phyloP scores from a whole-genome alignment of 2,113 vertebrate species.

The Seriola aureovittata region DNA sequence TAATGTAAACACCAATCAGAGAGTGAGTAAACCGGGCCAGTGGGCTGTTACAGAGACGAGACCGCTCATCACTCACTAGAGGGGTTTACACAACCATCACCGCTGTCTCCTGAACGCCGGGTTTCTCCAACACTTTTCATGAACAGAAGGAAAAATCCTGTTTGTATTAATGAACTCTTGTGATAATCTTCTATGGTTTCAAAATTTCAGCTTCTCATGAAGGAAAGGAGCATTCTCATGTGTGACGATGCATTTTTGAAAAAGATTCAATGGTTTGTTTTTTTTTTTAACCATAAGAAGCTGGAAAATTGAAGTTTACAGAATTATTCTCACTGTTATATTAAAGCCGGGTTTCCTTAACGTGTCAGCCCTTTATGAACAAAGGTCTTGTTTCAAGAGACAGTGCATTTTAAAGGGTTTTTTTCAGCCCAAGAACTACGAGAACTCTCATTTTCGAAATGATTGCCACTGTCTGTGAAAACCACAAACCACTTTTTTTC shows the following conservation, averaged over 20 bases:
- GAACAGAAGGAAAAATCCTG: neutral
- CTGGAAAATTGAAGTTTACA: too few species aligned
- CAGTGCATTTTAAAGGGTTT: too few species aligned
- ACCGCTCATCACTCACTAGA: conserved; percentile 62
- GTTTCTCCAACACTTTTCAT: neutral
- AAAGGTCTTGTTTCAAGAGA: too few species aligned
- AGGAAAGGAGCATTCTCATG: too few species aligned
- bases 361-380: neutral
- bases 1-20: conserved; percentile 80
- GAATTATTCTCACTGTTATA: too few species aligned
- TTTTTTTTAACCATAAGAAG: neutral
- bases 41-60: conserved; percentile 52
- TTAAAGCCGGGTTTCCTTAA: too few species aligned
- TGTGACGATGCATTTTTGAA: neutral
- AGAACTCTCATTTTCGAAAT: too few species aligned
- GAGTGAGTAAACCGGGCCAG: conserved; percentile 63
- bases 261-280: neutral
- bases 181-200: neutral
- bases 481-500: too few species aligned
- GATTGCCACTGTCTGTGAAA: too few species aligned
- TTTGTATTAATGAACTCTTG: neutral
- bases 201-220: too few species aligned
- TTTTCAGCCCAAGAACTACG: too few species aligned
- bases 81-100: conserved; percentile 1
- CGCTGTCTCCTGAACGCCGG: neutral